Conservation (phyloP, 2,888 invertebrate species). For the Thereva unica region DNA sequence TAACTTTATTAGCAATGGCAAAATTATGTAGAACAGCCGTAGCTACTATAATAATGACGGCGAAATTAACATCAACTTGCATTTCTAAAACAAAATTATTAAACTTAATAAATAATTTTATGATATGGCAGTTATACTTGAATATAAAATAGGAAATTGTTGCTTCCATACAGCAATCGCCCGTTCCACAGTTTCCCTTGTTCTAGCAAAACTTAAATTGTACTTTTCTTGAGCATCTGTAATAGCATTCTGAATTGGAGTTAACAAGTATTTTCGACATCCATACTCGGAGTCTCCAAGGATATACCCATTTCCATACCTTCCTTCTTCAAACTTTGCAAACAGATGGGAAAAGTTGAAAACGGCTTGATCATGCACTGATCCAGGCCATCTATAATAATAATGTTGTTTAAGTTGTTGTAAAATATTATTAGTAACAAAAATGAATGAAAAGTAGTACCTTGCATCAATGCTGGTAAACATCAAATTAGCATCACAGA, state of each 20-base stretch:
- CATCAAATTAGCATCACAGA: slow-evolving; percentile 24
- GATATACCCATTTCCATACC: slow-evolving; percentile 35
- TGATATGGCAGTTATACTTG: too few relatives aligned
- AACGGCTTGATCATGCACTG: slow-evolving; percentile 46
- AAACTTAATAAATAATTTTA: slow-evolving; percentile 13
- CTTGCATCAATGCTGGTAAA: slow-evolving; percentile 30
- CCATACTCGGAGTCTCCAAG: slow-evolving; percentile 40
- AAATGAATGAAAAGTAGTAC: slow-evolving; percentile 3
- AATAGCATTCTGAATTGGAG: slow-evolving; percentile 29
- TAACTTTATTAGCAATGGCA: too few relatives aligned
- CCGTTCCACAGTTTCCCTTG: slow-evolving; percentile 42
- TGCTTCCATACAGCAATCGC: slow-evolving; percentile 46
- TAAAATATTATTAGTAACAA: too few relatives aligned
- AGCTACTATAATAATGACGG: neutral
- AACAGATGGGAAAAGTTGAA: slow-evolving; percentile 43
- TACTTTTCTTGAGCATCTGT: slow-evolving; percentile 16
- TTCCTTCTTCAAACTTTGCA: slow-evolving; percentile 35
- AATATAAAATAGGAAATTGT: slow-evolving; percentile 43
- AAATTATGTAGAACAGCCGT: neutral
- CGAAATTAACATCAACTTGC: neutral
- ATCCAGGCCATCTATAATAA: slow-evolving; percentile 46
- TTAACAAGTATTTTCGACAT: slow-evolving; percentile 37
- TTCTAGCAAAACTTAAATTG: slow-evolving; percentile 28
- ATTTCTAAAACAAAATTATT: neutral
- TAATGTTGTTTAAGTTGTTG: too few relatives aligned